These are phyloP conservation scores for Collichthys lucidus DNA, from an alignment of 2,113 vertebrate genomes.

Conservation along the genomic window DNA sequence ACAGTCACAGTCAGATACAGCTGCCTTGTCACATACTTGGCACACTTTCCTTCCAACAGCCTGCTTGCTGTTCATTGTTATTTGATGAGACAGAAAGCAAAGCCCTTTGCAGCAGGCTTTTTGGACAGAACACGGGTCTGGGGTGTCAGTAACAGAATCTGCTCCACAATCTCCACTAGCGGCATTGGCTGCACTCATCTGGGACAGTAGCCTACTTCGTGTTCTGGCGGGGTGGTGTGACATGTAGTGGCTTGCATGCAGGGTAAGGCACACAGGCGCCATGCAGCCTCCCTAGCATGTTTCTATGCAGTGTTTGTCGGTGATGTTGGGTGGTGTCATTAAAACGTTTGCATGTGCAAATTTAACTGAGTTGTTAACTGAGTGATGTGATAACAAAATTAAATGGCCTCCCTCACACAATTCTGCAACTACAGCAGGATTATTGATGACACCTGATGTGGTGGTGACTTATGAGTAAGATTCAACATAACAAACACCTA, in stretches of 20 bases:
- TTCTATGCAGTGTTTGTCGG: constrained; percentile 13
- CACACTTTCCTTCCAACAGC: constrained; percentile 10
- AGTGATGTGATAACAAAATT: constrained; percentile 7
- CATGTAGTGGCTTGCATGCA: constrained; percentile 62
- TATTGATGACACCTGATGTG: not conserved
- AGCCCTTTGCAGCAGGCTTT: constrained; percentile 36
- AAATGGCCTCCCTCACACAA: not conserved
- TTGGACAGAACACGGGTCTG: constrained; percentile 44
- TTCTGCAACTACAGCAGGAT: not conserved
- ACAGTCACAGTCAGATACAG: not conserved
- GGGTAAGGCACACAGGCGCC: constrained; percentile 8
- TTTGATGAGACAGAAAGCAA: constrained; percentile 50
- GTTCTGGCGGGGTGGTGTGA: constrained; percentile 22
- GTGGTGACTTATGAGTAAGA: constrained; percentile 39
- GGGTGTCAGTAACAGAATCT: constrained; percentile 53
- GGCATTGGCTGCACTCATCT: constrained; percentile 12
- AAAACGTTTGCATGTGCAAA: constrained; percentile 43
- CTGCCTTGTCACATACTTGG: not conserved
- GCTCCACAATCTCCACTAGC: constrained; percentile 12
- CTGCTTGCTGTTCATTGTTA: constrained; percentile 30
- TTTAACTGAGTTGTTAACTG: not conserved
- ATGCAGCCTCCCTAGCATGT: constrained; percentile 5
- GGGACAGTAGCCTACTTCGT: constrained; percentile 26
- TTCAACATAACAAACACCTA: constrained; percentile 35
- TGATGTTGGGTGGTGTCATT: not conserved